Base-by-base conservation (phyloP, 92 coral and sea anemone genomes). In the Phymanthus crucifer region DNA sequence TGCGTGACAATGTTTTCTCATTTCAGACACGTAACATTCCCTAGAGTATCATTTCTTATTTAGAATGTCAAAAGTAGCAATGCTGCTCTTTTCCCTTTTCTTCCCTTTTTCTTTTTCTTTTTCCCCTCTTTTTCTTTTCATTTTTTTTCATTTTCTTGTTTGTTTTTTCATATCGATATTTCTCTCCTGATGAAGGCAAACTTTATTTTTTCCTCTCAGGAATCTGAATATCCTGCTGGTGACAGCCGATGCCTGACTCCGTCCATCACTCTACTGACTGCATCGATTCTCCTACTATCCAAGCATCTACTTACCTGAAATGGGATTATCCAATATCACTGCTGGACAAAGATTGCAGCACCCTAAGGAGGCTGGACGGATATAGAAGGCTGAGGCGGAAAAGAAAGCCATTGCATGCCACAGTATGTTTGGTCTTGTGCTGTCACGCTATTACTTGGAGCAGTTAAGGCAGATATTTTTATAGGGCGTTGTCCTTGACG, bases 201-300 rank as follows among this genome's bases (percentile, higher is more conserved):
- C 11, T 23, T 17, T 66, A 2, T 61, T 11, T 34, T 34, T 1
- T 34, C 13, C 23, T 36, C 31, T 76, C 48, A 77, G 81, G 81
- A 77, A 77, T 61, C 81, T 17, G 81, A 64, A 34, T 77, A 77
- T 45, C 81, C 81, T 4, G 33, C 81, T 40, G 81, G 81, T 26
- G 35, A 29, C 5, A 61, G 68, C 13, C 27, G 33, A 29, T 24
- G 68, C 19, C 2, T 61, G 68, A 12, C 17, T 61, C 68, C 68
- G 10, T 61, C 68, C 29, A 10, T 61, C 3, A 24, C 17, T 19
- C 68, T 61, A 34, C 13, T 61, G 18, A 11, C 68, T 61, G 32
- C 29, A 61, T 13, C 29, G 68, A 4, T 61, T 61, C 68, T 61
- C 14, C 7, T 61, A 61, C 14, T 27, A 61, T 61, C 16, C 10